phyloP scores from a whole-genome alignment of 64 coral and sea anemone species.

The Montipora efflorescens region DNA sequence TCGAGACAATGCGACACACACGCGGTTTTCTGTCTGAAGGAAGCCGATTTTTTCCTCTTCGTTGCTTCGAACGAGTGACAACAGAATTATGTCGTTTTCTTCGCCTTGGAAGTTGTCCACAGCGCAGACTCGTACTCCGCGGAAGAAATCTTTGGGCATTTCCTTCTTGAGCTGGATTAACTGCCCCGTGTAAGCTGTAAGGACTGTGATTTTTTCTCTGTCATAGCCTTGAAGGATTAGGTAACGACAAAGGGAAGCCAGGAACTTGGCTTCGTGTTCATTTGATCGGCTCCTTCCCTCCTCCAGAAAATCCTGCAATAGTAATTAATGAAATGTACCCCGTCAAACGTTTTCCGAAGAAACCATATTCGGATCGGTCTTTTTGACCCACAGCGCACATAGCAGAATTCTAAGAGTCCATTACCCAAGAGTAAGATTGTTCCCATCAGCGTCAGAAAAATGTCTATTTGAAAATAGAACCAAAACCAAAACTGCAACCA shows the following conservation, averaged over 20 bases:
- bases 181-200: constrained; percentile 98
- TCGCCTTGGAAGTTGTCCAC: no score
- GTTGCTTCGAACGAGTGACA: no score
- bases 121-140: no score
- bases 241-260: constrained; percentile 90
- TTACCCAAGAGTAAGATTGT: no score
- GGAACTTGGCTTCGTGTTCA: constrained; percentile 87
- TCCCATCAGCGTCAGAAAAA: no score
- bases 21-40: constrained; percentile 76
- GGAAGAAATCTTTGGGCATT: constrained; percentile 90
- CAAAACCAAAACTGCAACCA: no score
- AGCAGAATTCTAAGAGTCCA: no score
- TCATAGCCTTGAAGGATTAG: constrained; percentile 94
- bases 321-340: neutral
- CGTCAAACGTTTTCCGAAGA: neutral
- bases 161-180: constrained; percentile 77
- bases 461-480: no score
- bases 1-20: constrained; percentile 93
- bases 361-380: no score
- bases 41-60: constrained; percentile 43
- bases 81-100: no score
- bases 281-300: constrained; percentile 91
- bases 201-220: constrained; percentile 82
- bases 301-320: constrained; percentile 74
- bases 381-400: no score